phyloP scores from a whole-genome alignment of 2,888 invertebrate species.

The Nysson spinosus region DNA sequence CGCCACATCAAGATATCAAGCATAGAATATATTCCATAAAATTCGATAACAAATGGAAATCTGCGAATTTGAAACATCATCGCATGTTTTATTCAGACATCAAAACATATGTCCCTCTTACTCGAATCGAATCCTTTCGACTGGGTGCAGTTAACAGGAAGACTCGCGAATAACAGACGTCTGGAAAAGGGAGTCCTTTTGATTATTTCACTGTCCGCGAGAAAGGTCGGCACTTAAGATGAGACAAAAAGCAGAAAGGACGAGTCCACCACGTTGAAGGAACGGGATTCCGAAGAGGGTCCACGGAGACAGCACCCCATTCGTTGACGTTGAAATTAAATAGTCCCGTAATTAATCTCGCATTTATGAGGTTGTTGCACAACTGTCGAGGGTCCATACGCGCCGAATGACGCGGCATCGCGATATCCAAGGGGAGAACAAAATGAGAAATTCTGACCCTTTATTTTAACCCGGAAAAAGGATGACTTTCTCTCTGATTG shows the following conservation, averaged over 20 bases:
- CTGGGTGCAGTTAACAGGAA: neutral
- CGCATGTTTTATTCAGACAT: no score
- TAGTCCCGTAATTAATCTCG: constrained; percentile 52
- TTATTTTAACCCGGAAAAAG: no score
- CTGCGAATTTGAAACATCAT: no score
- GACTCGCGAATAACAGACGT: neutral
- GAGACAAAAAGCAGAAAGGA: constrained; percentile 14
- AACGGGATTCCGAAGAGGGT: neutral
- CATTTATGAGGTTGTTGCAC: constrained; percentile 49
- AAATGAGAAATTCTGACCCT: constrained; percentile 25
- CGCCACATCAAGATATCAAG: no score
- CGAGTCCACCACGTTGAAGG: neutral
- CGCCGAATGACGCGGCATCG: constrained; percentile 5
- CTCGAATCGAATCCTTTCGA: neutral
- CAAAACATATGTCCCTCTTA: neutral
- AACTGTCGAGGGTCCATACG: neutral
- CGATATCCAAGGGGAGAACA: constrained; percentile 15
- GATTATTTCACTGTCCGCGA: constrained; percentile 15
- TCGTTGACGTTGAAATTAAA: constrained; percentile 46
- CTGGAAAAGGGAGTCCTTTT: constrained; percentile 7
- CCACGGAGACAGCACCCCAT: neutral
- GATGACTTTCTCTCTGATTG: no score
- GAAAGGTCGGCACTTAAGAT: constrained; percentile 16
- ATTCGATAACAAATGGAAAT: no score
- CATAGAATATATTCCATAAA: no score